Evolutionary conservation across 2,888 invertebrate genomes (phyloP).

Genomic region (Microplitis deprimator): DNA sequence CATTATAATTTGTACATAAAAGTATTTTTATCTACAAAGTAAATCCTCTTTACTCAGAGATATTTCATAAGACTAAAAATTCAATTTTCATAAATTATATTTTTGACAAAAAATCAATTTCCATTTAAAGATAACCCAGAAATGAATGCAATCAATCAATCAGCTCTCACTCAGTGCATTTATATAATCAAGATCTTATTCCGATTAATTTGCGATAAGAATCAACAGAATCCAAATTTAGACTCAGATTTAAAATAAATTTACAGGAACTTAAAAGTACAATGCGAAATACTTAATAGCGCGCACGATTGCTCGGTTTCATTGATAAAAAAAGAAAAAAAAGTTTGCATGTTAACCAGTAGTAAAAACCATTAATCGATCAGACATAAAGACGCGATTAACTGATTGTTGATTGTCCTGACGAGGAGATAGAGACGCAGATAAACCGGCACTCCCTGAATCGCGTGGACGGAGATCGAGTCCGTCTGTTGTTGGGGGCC

Average conservation of each 20-base stretch:
- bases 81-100: neutral
- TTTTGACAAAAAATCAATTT: conserved; percentile 12
- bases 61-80: neutral
- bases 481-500: too few relatives aligned
- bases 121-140: conserved; percentile 8
- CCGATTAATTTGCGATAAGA: too few relatives aligned
- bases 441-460: neutral
- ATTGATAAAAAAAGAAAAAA: neutral
- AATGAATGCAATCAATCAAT: neutral
- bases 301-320: neutral
- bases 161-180: neutral
- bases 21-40: too few relatives aligned
- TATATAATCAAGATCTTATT: neutral
- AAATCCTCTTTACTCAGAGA: too few relatives aligned
- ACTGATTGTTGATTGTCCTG: neutral
- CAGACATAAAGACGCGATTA: conserved; percentile 12
- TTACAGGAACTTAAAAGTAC: neutral
- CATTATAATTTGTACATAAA: too few relatives aligned
- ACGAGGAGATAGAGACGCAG: neutral
- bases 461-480: too few relatives aligned
- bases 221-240: too few relatives aligned
- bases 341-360: conserved; percentile 15
- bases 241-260: too few relatives aligned
- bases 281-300: neutral
- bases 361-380: conserved; percentile 38